Base-by-base conservation (phyloP, 2,797 vertebrate species). In the Chaetodon trifasciatus region DNA sequence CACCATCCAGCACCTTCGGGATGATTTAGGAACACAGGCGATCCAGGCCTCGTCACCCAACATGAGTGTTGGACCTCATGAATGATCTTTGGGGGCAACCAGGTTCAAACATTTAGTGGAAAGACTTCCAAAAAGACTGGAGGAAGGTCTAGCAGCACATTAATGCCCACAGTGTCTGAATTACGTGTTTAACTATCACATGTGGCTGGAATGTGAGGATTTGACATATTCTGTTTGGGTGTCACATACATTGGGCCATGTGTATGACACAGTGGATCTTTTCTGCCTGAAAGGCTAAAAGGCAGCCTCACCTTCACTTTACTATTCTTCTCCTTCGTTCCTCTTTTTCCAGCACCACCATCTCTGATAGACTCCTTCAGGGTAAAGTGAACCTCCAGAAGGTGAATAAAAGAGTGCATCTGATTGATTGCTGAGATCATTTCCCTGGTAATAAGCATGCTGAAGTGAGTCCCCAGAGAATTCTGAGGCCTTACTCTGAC, bases 401-500 rank as follows among this genome's bases (percentile, higher is more conserved):
- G 76, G 69, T 70, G 81, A 73, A 75, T 78, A 55, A 66, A 74
- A 46, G 40, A 79, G 19, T 23, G 55, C 70, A 12, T 80, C 35
- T 86, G 70, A 79, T 78, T 80, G 86, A 83, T 76, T 61, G 65
- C 79, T 47, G 64, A 58, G 80, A 76, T 73, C 15, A 79, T 83
- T 83, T 70, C 23, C 40, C 42, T 74, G 62, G 78, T 77, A 60
- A 71, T 70, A 81, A 86, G 77, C 84, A 86, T 78, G 79, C 76
- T 76, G 62, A 80, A 74, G 65, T 82, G 71, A 72, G 56, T 86
- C 90, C 70, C 71, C 56, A 67, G 77, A 86, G 84, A 74, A 76
- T 78, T 72, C 76, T 0, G 8, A 50, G 78, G 84, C 78, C 84
- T 88, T 76, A 65, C 63, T 80, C 81, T 91, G 91, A 93, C 92